A percentile compares a stretch with the other conserved stretches of the same genome.
Evolutionary conservation across 1,140 invertebrate genomes (phyloP).

Genomic region (Spodoptera frugiperda): DNA sequence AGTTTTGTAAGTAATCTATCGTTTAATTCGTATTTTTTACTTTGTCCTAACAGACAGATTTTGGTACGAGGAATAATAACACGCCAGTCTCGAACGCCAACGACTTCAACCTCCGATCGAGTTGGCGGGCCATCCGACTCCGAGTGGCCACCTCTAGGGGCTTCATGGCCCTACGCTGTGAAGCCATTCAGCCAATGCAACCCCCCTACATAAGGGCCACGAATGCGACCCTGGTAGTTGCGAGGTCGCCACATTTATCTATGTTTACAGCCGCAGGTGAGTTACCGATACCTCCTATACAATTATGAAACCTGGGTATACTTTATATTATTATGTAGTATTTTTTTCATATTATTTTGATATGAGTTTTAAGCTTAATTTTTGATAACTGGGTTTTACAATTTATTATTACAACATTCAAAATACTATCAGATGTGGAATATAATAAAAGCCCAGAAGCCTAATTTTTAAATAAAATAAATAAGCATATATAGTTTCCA

Average conservation of each 20-base stretch:
- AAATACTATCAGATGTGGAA: too few relatives aligned
- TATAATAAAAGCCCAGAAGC: too few relatives aligned
- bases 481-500: too few relatives aligned
- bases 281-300: conserved; percentile 32
- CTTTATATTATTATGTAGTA: too few relatives aligned
- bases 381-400: too few relatives aligned
- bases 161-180: conserved; percentile 66
- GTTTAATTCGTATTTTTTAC: not conserved
- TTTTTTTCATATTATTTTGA: too few relatives aligned
- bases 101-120: conserved; percentile 68
- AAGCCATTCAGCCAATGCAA: conserved; percentile 72
- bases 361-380: too few relatives aligned
- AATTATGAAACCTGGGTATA: too few relatives aligned
- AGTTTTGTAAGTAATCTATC: too few relatives aligned
- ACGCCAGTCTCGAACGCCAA: conserved; percentile 71
- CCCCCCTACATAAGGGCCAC: conserved; percentile 69
- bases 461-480: too few relatives aligned
- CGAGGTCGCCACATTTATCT: conserved; percentile 73
- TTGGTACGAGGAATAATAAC: conserved; percentile 72
- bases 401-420: too few relatives aligned
- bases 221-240: conserved; percentile 67
- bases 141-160: conserved; percentile 62
- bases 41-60: conserved; percentile 61
- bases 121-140: conserved; percentile 68
- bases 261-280: conserved; percentile 80